Percentiles rank a stretch among this genome's conserved stretches.
Evolutionary conservation across 2,113 vertebrate species (phyloP).

Genomic region (Ellobius talpinus): DNA sequence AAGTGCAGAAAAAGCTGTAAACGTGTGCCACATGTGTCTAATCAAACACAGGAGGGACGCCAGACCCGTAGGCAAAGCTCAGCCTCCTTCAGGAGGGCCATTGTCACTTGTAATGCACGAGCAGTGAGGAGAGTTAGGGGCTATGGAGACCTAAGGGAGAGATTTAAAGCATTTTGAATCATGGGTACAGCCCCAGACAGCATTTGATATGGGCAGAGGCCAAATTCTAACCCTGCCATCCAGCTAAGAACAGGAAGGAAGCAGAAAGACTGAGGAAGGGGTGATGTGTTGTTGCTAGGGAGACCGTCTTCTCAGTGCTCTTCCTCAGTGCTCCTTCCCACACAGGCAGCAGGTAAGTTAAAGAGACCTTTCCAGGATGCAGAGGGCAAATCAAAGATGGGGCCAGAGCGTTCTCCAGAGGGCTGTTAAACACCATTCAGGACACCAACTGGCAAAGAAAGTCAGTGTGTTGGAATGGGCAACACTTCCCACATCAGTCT

Average conservation of each 20-base stretch:
- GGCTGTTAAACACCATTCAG: not conserved
- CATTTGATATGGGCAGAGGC: not conserved
- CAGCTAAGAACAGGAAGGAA: constrained; percentile 12
- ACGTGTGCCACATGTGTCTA: not conserved
- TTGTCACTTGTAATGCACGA: not conserved
- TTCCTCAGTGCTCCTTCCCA: not conserved
- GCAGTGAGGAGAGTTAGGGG: not conserved
- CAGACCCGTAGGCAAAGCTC: not conserved
- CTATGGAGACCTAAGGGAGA: not conserved
- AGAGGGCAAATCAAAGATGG: not conserved
- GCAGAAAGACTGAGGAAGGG: not conserved
- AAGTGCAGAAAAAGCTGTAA: not conserved
- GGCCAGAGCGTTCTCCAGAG: not conserved
- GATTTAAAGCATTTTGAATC: constrained; percentile 19
- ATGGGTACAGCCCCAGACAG: not conserved
- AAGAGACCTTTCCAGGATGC: not conserved
- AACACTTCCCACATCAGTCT: not conserved
- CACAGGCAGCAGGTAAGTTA: not conserved
- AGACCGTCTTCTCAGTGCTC: not conserved
- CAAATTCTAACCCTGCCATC: constrained; percentile 24
- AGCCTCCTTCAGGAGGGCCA: not conserved
- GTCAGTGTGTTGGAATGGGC: not conserved
- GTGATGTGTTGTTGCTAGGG: not conserved
- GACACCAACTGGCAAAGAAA: not conserved
- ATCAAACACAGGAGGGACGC: not conserved